Evolutionary conservation across 2,888 invertebrate genomes (phyloP), one percentile per base, ranked within the genome.

Genomic region (Cryptocephalus moraei): DNA sequence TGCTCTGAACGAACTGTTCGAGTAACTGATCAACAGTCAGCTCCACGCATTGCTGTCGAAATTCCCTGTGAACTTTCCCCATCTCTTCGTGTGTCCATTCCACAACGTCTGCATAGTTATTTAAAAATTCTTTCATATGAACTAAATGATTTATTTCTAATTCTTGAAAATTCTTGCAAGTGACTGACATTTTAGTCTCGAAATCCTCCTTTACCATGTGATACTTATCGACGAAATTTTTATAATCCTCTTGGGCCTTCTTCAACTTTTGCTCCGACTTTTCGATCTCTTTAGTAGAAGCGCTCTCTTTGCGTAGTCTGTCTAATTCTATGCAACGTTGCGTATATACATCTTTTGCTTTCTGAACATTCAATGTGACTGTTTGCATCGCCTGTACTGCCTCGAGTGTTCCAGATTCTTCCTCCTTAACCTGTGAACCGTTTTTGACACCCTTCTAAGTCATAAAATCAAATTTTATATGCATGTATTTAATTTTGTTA

Each of bases 241-340:
- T 87, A 67, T 96, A 97, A 63, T 99, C 97, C 65, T 97, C 96
- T 69, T 94, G 89, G 14, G 94, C 81, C 73, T 95, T 95, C 66
- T 88, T 90, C 57, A 91, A 75, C 70, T 97, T 96, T 1, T 80
- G 75, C 72, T 95, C 95, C 48, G 90, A 85, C 71, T 96, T 96
- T 69, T 95, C 93, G 54, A 94, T 76, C 62, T 97, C 96, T 69
- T 91, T 93, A 44, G 85, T 80, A 12, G 93, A 91, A 14, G 84
- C 84, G 74, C 86, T 90, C 62, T 95, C 94, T 71, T 91, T 90
- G 51, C 83, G 84, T 46, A 95, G 73, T 68, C 91, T 91, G 59
- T 96, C 95, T 59, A 91, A 72, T 71, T 97, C 97, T 44, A 84
- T 70, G 52, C 87, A 85, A 65, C 91, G 85, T 62, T 87, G 85